Evolutionary conservation across 1,140 invertebrate species (phyloP).

Genomic region (Apis dorsata): DNA sequence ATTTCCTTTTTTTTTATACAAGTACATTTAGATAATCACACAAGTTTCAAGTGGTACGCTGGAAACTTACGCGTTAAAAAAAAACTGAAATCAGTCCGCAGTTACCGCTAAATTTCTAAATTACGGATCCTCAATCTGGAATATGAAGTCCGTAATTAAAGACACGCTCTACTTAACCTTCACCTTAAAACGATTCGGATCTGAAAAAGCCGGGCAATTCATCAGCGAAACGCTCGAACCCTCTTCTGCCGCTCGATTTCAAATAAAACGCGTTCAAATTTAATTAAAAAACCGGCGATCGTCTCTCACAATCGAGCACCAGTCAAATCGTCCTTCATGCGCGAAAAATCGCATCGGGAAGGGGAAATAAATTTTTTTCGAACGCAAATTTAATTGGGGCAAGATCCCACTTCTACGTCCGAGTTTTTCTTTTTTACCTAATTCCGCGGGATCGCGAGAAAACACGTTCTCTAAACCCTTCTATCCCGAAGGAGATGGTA

Average conservation of each 20-base stretch:
- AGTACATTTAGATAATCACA: too few species aligned
- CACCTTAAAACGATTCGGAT: neutral
- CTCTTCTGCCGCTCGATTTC: neutral
- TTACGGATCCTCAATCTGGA: neutral
- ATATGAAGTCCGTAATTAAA: neutral
- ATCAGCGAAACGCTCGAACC: neutral
- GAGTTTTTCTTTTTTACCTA: too few species aligned
- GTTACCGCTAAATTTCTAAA: too few species aligned
- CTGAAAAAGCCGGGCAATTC: neutral
- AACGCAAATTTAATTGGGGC: slow-evolving; percentile 18
- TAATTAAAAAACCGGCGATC: neutral
- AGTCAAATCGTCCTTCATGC: neutral
- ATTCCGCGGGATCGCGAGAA: neutral
- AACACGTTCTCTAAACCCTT: neutral
- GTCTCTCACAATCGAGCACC: neutral
- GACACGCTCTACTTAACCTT: neutral
- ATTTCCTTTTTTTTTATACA: too few species aligned
- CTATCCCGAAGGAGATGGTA: slow-evolving; percentile 12
- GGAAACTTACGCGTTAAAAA: too few species aligned
- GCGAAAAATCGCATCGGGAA: neutral
- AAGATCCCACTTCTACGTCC: neutral
- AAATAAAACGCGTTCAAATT: neutral
- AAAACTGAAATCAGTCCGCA: too few species aligned
- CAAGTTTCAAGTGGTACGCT: too few species aligned
- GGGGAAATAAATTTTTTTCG: slow-evolving; percentile 9